Percentiles rank a stretch among this genome's conserved stretches.
Evolutionary conservation across 2,888 invertebrate species (phyloP).

Genomic region (Psylliodes chrysocephalus): DNA sequence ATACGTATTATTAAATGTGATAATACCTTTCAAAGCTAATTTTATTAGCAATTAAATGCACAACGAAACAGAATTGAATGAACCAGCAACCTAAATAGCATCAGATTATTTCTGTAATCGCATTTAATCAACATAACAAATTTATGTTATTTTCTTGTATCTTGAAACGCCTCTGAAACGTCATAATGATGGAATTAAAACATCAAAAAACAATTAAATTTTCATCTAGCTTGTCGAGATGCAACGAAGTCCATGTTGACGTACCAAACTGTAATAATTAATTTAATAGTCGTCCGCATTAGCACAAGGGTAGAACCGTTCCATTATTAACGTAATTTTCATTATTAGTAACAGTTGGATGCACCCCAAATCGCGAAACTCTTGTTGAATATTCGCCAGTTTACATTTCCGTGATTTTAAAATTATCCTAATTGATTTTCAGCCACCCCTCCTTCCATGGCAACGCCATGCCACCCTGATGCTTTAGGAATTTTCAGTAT

Average conservation of each 20-base stretch:
- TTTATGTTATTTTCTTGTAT: too few relatives aligned
- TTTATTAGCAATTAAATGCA: too few relatives aligned
- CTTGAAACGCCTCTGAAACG: too few relatives aligned
- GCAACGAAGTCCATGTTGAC: constrained; percentile 2
- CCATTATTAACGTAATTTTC: constrained; percentile 32
- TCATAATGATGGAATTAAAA: not conserved
- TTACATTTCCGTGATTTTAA: constrained; percentile 28
- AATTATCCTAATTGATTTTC: constrained; percentile 31
- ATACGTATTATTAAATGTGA: too few relatives aligned
- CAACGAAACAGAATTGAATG: too few relatives aligned
- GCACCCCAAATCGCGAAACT: constrained; percentile 24
- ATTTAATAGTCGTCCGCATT: constrained; percentile 30
- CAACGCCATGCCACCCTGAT: constrained; percentile 7
- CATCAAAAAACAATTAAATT: constrained; percentile 7
- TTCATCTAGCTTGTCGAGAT: constrained; percentile 3
- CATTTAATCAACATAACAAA: too few relatives aligned
- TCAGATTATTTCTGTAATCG: too few relatives aligned
- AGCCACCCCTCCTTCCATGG: constrained; percentile 3
- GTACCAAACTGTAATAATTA: constrained; percentile 19
- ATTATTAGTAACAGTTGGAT: constrained; percentile 32
- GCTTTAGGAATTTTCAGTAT: not conserved
- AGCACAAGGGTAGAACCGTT: constrained; percentile 35
- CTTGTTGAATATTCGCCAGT: constrained; percentile 34
- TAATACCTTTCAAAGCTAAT: too few relatives aligned
- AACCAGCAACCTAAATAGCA: too few relatives aligned